Percentiles rank a stretch among this genome's conserved stretches.
Conservation (phyloP, 2,888 invertebrate species). For the Venustoraphidia nigricollis region DNA sequence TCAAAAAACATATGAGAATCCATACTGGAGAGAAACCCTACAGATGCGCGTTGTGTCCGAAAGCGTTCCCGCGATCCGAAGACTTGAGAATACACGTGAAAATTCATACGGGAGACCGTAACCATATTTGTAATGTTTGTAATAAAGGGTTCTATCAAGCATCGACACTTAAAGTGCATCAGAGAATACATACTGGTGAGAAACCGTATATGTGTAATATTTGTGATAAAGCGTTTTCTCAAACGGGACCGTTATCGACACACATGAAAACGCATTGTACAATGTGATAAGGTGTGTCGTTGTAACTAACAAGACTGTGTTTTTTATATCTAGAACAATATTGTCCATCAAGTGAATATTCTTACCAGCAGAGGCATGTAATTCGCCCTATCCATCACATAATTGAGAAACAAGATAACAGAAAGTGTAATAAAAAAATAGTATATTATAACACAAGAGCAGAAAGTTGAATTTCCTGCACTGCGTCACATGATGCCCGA, state of each 20-base stretch:
- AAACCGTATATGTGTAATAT: slow-evolving; percentile 26
- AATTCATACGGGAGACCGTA: slow-evolving; percentile 24
- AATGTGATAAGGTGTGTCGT: too few relatives aligned
- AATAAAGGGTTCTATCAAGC: slow-evolving; percentile 40
- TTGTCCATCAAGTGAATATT: too few relatives aligned
- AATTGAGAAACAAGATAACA: too few relatives aligned
- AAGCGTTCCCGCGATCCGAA: slow-evolving; percentile 25
- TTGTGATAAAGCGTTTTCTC: slow-evolving; percentile 24
- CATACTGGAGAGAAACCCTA: slow-evolving; percentile 33
- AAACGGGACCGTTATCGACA: slow-evolving; percentile 24
- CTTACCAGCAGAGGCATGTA: too few relatives aligned
- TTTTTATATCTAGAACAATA: too few relatives aligned
- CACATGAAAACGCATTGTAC: slow-evolving; percentile 23
- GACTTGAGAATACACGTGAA: slow-evolving; percentile 25
- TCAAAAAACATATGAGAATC: slow-evolving; percentile 30
- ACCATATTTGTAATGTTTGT: slow-evolving; percentile 28
- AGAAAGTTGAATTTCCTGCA: too few relatives aligned
- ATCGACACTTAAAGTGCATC: slow-evolving; percentile 38
- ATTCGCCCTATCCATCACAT: too few relatives aligned
- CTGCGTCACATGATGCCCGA: too few relatives aligned
- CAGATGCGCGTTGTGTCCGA: slow-evolving; percentile 24
- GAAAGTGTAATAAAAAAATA: too few relatives aligned
- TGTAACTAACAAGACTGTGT: too few relatives aligned
- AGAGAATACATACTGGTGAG: slow-evolving; percentile 35
- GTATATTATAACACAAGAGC: too few relatives aligned